Percentiles rank a stretch among this genome's conserved stretches.
Conservation (phyloP, 2,113 vertebrate genomes). For the Romanogobio albipinnatus region DNA sequence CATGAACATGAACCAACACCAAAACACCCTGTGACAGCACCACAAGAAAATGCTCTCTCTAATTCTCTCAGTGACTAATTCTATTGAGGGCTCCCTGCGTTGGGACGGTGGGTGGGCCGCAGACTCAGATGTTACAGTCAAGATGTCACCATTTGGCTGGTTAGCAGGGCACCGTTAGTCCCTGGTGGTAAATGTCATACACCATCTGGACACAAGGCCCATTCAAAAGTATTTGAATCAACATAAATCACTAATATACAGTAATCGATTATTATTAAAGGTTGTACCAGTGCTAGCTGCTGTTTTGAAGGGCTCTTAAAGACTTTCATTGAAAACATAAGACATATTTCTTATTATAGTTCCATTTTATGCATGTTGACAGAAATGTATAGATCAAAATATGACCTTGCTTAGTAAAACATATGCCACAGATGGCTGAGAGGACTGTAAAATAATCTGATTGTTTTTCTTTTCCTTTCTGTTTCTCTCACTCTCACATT, state of each 20-base stretch:
- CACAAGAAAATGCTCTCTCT: too few relatives aligned
- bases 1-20: too few relatives aligned
- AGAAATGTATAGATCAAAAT: not conserved
- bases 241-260: not conserved
- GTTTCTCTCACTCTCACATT: too few relatives aligned
- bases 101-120: not conserved
- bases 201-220: not conserved
- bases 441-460: too few relatives aligned
- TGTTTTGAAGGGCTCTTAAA: not conserved
- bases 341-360: not conserved
- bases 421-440: not conserved
- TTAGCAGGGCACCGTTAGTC: not conserved
- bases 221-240: conserved; percentile 6
- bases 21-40: too few relatives aligned
- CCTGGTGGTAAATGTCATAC: not conserved
- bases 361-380: not conserved
- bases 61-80: not conserved
- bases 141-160: not conserved
- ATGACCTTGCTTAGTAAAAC: not conserved
- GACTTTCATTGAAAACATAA: not conserved
- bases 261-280: not conserved
- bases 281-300: not conserved
- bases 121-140: conserved; percentile 14
- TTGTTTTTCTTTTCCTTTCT: too few relatives aligned
- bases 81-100: not conserved